These are phyloP conservation scores for Ciona savignyi DNA, from an alignment of 23 tunicate species.

Conservation along the genomic window DNA sequence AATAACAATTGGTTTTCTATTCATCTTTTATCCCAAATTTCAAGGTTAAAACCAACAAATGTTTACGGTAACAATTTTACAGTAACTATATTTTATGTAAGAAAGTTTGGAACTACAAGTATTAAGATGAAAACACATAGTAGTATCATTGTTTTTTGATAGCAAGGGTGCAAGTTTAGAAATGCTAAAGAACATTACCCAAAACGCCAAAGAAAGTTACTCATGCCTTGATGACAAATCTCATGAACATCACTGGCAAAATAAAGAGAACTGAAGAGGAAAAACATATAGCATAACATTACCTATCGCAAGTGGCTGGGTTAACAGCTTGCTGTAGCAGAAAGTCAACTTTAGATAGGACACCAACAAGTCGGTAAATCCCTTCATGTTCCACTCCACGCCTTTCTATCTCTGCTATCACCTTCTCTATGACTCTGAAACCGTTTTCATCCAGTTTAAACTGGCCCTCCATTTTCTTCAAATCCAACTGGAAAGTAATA, in stretches of 20 bases:
- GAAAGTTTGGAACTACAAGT: too few species aligned
- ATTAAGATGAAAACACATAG: too few species aligned
- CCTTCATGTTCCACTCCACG: conserved; percentile 87
- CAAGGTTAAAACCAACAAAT: too few species aligned
- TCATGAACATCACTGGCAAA: not conserved
- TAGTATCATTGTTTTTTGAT: too few species aligned
- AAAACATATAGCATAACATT: not conserved
- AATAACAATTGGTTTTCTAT: too few species aligned
- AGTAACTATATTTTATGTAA: too few species aligned
- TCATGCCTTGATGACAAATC: not conserved
- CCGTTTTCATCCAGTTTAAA: conserved; percentile 65
- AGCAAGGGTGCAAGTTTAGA: not conserved
- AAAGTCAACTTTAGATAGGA: conserved; percentile 67
- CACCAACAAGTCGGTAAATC: conserved; percentile 76
- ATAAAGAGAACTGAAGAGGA: not conserved
- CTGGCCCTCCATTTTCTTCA: conserved; percentile 29
- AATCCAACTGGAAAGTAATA: conserved; percentile 18
- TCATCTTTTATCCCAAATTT: too few species aligned
- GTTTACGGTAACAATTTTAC: too few species aligned
- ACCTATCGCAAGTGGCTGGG: conserved; percentile 48
- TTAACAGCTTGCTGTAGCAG: conserved; percentile 37
- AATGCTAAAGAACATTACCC: not conserved
- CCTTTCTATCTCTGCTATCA: conserved; percentile 74
- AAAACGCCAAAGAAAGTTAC: not conserved
- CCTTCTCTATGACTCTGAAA: conserved; percentile 41